Evolutionary conservation across 2,113 vertebrate genomes (phyloP), one percentile per base, ranked within the genome.

Genomic region (Cairina moschata): DNA sequence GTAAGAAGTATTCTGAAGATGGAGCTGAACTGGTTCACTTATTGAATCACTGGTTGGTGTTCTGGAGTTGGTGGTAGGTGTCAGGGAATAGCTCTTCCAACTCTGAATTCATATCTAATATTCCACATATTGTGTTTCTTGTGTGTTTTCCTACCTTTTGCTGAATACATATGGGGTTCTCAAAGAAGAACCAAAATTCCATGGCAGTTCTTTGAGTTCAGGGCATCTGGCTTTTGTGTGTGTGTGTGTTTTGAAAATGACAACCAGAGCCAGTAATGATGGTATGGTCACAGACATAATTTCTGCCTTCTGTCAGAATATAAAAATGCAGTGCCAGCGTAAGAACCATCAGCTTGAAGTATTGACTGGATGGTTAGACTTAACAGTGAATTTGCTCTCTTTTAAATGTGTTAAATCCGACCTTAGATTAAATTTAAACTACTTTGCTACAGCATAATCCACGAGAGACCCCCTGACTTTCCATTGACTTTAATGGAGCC

Each of bases 351-450:
- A 84, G 21, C 69, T 23, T 92, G 77, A 95, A 74, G 71, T 96
- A 95, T 96, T 89, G 93, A 96, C 86, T 94, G 93, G 88, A 69
- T 86, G 92, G 86, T 92, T 92, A 92, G 91, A 84, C 54, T 79
- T 79, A 96, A 63, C 54, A 91, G 91, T 92, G 93, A 96, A 95
- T 96, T 96, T 96, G 2, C 54, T 94, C 77, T 93, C 90, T 96
- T 94, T 96, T 85, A 95, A 96, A 96, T 74, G 83, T 93, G 81
- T 96, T 97, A 95, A 94, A 97, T 95, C 96, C 26, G 1, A 85
- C 50, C 74, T 78, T 76, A 93, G 93, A 96, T 97, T 95, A 96
- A 94, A 95, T 96, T 95, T 96, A 92, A 94, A 97, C 95, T 95
- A 92, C 93, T 96, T 93, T 86, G 18, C 88, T 92, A 40, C 67